Evolutionary conservation across 2,113 vertebrate species (phyloP).

Genomic region (Pseudopodoces humilis): DNA sequence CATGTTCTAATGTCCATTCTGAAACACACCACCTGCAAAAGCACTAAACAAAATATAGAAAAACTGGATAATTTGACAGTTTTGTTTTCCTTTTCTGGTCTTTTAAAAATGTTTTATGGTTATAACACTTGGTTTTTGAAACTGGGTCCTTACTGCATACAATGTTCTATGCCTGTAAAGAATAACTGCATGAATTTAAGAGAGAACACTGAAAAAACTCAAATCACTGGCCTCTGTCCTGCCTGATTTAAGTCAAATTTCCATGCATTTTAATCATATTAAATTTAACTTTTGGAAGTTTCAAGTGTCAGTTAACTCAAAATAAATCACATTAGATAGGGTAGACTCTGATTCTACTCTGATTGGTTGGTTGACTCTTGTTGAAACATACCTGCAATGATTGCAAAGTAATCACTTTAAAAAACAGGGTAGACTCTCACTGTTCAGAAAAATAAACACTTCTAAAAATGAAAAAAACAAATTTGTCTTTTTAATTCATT

Average conservation of each 20-base stretch:
- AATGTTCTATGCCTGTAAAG: neutral
- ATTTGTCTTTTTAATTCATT: neutral
- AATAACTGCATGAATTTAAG: neutral
- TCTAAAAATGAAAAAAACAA: neutral
- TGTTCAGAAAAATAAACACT: neutral
- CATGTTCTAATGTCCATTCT: neutral
- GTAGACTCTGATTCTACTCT: neutral
- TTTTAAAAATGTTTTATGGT: neutral
- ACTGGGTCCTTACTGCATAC: neutral
- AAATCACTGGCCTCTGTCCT: neutral
- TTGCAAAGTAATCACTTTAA: neutral
- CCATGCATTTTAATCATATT: neutral
- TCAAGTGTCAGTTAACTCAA: conserved; percentile 8
- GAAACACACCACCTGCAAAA: neutral
- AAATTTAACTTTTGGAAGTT: neutral
- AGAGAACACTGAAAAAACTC: neutral
- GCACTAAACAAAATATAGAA: neutral
- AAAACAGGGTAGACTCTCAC: neutral
- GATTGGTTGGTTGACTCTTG: neutral
- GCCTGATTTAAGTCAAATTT: neutral
- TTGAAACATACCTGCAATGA: neutral
- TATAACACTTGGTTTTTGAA: neutral
- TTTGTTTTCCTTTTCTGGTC: too few relatives aligned
- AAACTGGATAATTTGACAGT: neutral
- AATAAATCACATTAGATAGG: neutral